Conservation (phyloP, 2,888 invertebrate genomes). For the Ecliptopera silaceata region DNA sequence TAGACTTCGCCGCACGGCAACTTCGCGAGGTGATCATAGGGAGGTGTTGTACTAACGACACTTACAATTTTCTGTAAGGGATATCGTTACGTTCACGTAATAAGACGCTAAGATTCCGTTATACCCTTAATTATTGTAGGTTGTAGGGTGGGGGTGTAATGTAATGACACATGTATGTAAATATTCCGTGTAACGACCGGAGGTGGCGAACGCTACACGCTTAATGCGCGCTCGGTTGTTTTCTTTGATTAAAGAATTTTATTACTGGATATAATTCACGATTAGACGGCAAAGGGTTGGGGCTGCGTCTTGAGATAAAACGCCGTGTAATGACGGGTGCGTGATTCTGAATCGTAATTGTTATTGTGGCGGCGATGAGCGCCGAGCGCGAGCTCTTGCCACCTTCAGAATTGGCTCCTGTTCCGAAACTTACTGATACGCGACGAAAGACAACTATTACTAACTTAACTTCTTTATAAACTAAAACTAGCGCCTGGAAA, state of each 20-base stretch:
- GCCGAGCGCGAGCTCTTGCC: slow-evolving; percentile 23
- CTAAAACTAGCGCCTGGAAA: too few relatives aligned
- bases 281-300: slow-evolving; percentile 79
- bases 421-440: slow-evolving; percentile 8
- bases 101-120: slow-evolving; percentile 83
- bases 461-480: too few relatives aligned
- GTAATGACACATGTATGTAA: slow-evolving; percentile 83
- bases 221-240: slow-evolving; percentile 79
- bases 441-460: slow-evolving; percentile 3
- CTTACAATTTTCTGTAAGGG: slow-evolving; percentile 82
- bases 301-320: slow-evolving; percentile 73
- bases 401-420: slow-evolving; percentile 42
- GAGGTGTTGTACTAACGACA: slow-evolving; percentile 67
- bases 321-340: slow-evolving; percentile 76
- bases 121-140: slow-evolving; percentile 79
- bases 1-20: slow-evolving; percentile 61
- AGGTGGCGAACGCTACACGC: slow-evolving; percentile 79
- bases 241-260: slow-evolving; percentile 84
- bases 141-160: slow-evolving; percentile 49
- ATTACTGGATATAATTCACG: slow-evolving; percentile 82
- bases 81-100: slow-evolving; percentile 81
- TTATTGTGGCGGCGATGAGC: slow-evolving; percentile 51
- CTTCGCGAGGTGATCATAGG: slow-evolving; percentile 66
- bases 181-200: slow-evolving; percentile 77
- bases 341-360: slow-evolving; percentile 80